Conservation (phyloP, 2,797 vertebrate species). For the Leptatherina wallacei region DNA sequence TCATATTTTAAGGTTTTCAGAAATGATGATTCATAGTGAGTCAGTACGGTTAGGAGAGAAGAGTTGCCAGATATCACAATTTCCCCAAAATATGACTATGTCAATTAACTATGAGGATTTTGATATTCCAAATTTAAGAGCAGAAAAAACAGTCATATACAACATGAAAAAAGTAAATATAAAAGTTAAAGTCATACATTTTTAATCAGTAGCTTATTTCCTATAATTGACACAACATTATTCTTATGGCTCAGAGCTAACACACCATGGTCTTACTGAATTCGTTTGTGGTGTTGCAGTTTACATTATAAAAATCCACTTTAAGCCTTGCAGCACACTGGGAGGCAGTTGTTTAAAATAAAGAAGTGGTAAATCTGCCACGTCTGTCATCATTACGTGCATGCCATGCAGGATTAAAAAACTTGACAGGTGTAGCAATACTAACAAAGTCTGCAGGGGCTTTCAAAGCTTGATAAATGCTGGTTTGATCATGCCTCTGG, state of each 20-base stretch:
- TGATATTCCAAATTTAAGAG: background rate
- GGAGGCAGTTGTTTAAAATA: background rate
- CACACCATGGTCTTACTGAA: background rate
- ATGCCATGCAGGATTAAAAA: slow-evolving; percentile 16
- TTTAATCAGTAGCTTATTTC: too few species aligned
- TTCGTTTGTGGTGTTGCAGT: background rate
- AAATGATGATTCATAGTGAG: too few species aligned
- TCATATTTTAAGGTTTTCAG: too few species aligned
- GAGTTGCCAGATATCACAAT: too few species aligned
- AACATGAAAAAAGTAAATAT: background rate
- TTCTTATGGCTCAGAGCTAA: background rate
- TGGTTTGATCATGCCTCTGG: background rate
- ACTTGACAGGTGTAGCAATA: background rate
- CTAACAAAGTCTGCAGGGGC: slow-evolving; percentile 15
- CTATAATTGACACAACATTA: background rate
- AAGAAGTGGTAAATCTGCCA: slow-evolving; percentile 18
- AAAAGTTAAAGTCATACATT: background rate
- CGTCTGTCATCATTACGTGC: slow-evolving; percentile 2
- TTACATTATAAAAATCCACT: slow-evolving; percentile 7
- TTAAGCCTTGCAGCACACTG: background rate
- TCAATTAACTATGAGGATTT: too few species aligned
- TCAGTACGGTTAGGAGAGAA: too few species aligned
- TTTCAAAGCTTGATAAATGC: slow-evolving; percentile 21
- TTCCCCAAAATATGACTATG: too few species aligned
- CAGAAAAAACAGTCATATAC: background rate